Base-by-base conservation (phyloP, 2,797 vertebrate species). In the Pseudochaenichthys georgianus region DNA sequence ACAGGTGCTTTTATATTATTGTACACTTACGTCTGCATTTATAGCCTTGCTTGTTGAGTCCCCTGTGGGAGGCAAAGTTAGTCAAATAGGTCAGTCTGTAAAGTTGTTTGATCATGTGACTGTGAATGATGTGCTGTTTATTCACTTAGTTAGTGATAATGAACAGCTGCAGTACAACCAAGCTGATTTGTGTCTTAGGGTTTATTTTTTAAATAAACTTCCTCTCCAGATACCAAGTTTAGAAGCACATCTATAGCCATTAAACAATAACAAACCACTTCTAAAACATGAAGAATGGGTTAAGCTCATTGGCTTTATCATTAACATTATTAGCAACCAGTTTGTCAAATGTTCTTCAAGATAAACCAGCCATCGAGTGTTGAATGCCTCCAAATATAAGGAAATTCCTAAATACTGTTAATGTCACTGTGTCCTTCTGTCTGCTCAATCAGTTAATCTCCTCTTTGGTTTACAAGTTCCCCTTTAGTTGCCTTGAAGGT, bases 41-140 rank as follows among this genome's bases (percentile, higher is more conserved):
- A 77, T 96, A 96, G 71, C 95, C 95, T 89, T 96, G 95, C 80
- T 96, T 96, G 91, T 96, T 96, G 67, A 96, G 94, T 31, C 95
- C 95, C 95, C 95, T 96, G 89, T 80, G 21, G 16, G 50, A 80
- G 62, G 83, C 8, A 87, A 71, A 80, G 31, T 71, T n/a, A 74
- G 13, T 75, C 10, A 70, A 61, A 64, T 34, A 4, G 9, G 57
- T 78, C 13, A 50, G 9, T 76, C 73, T 53, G 16, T 55, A 52
- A 52, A n/a, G n/a, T 47, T 75, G 17, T 72, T 63, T 79, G n/a
- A 76, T 79, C 45, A 78, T 43, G n/a, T 69, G 31, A 73, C 23
- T 63, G 41, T 57, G 2, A 82, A 52, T 46, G 2, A 48, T 61
- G 63, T 60, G 17, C 11, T 54, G 31, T 77, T 68, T 64, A 57